A percentile compares a stretch with the other conserved stretches of the same genome.
These are phyloP conservation scores for Sinosuthora webbiana DNA, from an alignment of 2,113 vertebrate genomes.

Conservation along the genomic window DNA sequence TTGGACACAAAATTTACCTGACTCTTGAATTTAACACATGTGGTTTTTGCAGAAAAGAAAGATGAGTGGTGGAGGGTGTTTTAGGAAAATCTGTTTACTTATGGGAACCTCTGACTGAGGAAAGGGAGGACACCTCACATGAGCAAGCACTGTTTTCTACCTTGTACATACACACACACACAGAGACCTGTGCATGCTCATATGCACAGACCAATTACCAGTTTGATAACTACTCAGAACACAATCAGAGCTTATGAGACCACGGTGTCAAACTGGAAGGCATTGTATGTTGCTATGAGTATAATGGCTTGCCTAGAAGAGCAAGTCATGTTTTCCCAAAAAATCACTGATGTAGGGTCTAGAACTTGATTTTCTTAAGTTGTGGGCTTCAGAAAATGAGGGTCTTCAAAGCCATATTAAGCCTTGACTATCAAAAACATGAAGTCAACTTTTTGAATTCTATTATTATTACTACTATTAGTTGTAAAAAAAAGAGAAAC, in stretches of 20 bases:
- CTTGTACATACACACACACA: fast-evolving
- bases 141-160: fast-evolving
- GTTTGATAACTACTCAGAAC: background rate
- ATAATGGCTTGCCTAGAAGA: background rate
- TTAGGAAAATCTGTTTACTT: background rate
- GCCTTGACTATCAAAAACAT: background rate
- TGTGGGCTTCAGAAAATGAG: background rate
- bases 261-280: background rate
- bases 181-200: fast-evolving
- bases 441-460: background rate
- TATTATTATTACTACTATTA: background rate
- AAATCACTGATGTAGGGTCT: background rate
- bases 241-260: background rate
- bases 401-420: background rate
- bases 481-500: background rate
- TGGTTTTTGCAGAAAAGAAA: background rate
- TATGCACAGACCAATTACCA: background rate
- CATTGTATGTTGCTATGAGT: background rate
- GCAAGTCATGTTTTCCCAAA: background rate
- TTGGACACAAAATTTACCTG: background rate
- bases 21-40: background rate
- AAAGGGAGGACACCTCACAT: background rate
- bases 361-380: background rate
- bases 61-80: background rate
- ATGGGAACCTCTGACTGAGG: background rate